Conservation (phyloP, 2,888 invertebrate species). For the Chalcis sispes region DNA sequence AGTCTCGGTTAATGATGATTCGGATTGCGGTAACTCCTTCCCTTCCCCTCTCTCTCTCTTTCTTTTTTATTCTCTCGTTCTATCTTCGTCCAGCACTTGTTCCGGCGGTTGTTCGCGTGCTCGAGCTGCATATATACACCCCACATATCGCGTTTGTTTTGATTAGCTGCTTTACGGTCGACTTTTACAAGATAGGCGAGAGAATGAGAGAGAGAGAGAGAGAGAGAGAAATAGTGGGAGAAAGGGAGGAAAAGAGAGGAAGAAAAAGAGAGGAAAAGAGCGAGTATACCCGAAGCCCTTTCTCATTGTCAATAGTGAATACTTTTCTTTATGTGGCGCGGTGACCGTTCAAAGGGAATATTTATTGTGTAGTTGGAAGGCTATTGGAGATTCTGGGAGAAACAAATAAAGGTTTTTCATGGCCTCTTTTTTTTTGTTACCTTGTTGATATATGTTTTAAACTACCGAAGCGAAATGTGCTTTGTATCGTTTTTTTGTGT, state of each 20-base stretch:
- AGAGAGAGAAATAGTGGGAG: no score
- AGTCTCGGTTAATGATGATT: conserved; percentile 25
- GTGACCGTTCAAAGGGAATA: conserved; percentile 14
- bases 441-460: background rate
- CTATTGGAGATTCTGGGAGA: background rate
- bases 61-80: no score
- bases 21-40: conserved; percentile 19
- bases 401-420: background rate
- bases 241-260: no score
- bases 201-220: no score
- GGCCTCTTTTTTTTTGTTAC: background rate
- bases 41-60: background rate
- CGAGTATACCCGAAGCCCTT: background rate
- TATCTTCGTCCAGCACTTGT: background rate
- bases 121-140: no score
- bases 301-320: background rate
- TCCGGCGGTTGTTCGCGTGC: background rate
- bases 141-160: conserved; percentile 30
- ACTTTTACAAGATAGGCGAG: conserved; percentile 32
- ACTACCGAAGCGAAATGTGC: background rate
- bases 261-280: no score
- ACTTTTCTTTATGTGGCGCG: background rate
- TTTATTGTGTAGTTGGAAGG: conserved; percentile 7
- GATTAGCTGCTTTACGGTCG: conserved; percentile 36
- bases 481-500: no score